Base-by-base conservation (phyloP, 53 echinoderm and acorn worm species). In the Zoroaster sp. region DNA sequence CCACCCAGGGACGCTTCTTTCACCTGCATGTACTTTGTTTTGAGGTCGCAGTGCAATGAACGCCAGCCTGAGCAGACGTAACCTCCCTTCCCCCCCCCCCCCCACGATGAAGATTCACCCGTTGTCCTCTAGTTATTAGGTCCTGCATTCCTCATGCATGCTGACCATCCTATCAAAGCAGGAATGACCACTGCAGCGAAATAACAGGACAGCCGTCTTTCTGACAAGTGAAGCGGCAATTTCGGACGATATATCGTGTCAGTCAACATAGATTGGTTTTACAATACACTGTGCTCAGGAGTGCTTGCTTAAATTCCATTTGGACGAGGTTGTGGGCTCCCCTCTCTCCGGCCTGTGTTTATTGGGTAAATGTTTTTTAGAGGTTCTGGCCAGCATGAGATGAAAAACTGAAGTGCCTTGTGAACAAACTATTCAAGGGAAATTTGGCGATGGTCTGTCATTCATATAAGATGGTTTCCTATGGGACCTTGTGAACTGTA, bases 21-120 rank as follows among this genome's bases (percentile, higher is more conserved):
- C 79, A 55, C 55, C 79, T 40, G 13, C 8, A 43, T 82, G 82
- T n/a, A 82, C 82, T 82, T 82, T 82, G 59, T 79, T 11, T 35
- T 8, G 44, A n/a, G 82, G 82, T 82, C 82, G 35, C 31, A 68
- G 82, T 41, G 82, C 82, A 35, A 68, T 20, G 82, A 82, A 82
- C 82, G 82, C 67, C 6, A 34, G 49, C 11, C 7, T 6, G 75
- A 46, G 4, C 39, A 32, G 23, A 74, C 44, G 37, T 9, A 2
- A 23, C 45, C 31, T 31, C 33, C 15, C 34, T 46, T 47, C 36
- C 49, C 45, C 47, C 30, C n/a, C n/a, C n/a, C n/a, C n/a, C n/a
- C n/a, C n/a, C n/a, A n/a, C n/a, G n/a, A n/a, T n/a, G n/a, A n/a
- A n/a, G n/a, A n/a, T n/a, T n/a, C n/a, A n/a, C n/a, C 6, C 5